Conservation (phyloP, 2,113 vertebrate genomes). For the Crypturellus undulatus region DNA sequence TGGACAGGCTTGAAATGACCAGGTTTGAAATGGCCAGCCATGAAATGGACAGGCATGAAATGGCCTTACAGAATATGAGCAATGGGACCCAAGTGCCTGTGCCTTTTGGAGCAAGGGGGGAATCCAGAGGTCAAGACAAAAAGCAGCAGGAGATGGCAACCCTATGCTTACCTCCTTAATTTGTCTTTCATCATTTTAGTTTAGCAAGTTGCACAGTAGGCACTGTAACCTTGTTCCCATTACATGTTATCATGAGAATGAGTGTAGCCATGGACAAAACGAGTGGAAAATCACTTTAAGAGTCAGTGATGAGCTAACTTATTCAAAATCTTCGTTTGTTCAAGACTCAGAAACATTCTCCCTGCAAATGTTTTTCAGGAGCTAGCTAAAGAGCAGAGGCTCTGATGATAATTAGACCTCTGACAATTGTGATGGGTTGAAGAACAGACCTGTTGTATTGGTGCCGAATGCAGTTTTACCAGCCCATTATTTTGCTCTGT, state of each 20-base stretch:
- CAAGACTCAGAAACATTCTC: not conserved
- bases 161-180: not conserved
- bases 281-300: constrained; percentile 12
- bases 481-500: constrained; percentile 2
- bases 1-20: too few relatives aligned
- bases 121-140: not conserved
- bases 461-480: not conserved
- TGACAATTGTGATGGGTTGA: not conserved
- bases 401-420: constrained; percentile 1
- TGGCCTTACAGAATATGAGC: accelerated
- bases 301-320: not conserved
- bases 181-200: not conserved
- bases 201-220: not conserved
- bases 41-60: too few relatives aligned
- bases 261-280: not conserved
- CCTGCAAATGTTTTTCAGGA: constrained; percentile 19
- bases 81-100: not conserved
- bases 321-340: constrained; percentile 4
- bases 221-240: not conserved
- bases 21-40: too few relatives aligned
- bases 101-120: not conserved
- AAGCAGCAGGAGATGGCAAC: not conserved
- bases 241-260: not conserved
- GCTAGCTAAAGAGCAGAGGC: not conserved
- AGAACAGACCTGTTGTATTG: constrained; percentile 5